These are phyloP conservation scores for Polymixis flavicincta DNA, from an alignment of 2,888 invertebrate genomes.

Conservation along the genomic window DNA sequence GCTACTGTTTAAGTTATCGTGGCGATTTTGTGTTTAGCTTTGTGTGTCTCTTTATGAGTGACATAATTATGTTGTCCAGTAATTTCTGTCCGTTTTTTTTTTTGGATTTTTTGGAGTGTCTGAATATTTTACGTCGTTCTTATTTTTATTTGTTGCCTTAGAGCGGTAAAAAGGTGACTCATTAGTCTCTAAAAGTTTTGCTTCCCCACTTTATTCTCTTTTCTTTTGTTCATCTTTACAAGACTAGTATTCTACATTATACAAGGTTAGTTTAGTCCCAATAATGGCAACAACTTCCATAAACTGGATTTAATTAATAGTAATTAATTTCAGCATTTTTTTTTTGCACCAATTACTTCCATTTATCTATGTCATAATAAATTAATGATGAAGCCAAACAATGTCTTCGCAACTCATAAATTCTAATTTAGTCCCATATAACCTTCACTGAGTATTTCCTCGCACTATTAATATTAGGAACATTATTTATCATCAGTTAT, in stretches of 20 bases:
- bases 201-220: background rate
- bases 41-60: background rate
- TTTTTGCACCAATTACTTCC: conserved; percentile 1
- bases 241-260: background rate
- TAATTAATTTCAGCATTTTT: background rate
- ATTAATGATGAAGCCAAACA: conserved; percentile 13
- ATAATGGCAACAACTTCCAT: background rate
- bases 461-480: conserved; percentile 13
- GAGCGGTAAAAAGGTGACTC: background rate
- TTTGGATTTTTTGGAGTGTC: background rate
- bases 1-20: background rate
- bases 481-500: conserved; percentile 28
- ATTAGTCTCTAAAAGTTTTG: background rate
- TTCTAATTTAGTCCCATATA: conserved; percentile 32
- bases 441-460: conserved; percentile 15
- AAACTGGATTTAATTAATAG: background rate
- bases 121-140: background rate
- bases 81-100: background rate
- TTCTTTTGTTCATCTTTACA: background rate
- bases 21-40: background rate
- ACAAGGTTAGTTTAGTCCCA: too few relatives aligned
- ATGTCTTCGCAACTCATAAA: conserved; percentile 23
- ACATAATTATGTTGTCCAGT: conserved; percentile 11
- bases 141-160: background rate
- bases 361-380: conserved; percentile 21